phyloP scores from a whole-genome alignment of 2,888 invertebrate species.

The Strigamia crassipes region DNA sequence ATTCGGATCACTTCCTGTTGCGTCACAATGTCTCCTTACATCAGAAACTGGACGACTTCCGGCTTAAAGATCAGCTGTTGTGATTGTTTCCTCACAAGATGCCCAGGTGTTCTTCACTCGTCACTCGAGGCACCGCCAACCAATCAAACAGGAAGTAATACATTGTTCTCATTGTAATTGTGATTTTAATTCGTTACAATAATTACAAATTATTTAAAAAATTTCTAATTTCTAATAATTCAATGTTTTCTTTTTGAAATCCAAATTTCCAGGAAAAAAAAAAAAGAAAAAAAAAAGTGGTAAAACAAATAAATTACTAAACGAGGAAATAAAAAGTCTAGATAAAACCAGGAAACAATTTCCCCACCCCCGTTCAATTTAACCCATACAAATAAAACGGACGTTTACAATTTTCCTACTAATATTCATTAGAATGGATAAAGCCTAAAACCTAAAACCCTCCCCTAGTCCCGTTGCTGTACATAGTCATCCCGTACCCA shows the following conservation, averaged over 20 bases:
- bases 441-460: background rate
- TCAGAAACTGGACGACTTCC: background rate
- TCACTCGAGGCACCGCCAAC: background rate
- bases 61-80: background rate
- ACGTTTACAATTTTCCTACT: background rate
- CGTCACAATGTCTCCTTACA: conserved; percentile 1
- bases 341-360: background rate
- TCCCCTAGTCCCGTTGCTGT: background rate
- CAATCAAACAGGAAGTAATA: background rate
- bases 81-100: background rate
- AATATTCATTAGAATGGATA: background rate
- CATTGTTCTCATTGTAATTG: background rate
- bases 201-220: no score
- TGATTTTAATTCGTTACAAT: background rate
- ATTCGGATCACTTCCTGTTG: conserved; percentile 15
- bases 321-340: background rate
- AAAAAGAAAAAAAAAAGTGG: background rate
- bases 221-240: background rate
- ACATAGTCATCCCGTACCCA: background rate
- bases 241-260: background rate
- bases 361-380: background rate
- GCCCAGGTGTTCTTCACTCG: background rate
- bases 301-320: background rate
- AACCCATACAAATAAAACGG: background rate
- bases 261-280: background rate